Base-by-base conservation (phyloP, 2,113 vertebrate species). In the Apeltes quadracus region DNA sequence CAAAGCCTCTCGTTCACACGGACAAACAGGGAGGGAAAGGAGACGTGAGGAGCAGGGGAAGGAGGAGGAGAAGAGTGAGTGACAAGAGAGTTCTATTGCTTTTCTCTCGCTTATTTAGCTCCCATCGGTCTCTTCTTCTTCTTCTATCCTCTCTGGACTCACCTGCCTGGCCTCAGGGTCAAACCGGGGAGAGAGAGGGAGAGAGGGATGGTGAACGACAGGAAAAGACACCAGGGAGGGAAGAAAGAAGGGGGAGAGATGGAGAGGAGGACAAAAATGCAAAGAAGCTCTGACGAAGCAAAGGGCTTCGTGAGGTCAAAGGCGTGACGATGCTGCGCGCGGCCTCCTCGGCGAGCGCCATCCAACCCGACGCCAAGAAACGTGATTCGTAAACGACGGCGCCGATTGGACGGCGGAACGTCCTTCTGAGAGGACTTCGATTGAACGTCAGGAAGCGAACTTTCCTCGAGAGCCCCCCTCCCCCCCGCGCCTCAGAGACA, bases 1-100 rank as follows among this genome's bases (percentile, higher is more conserved):
- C 90, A 92, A 94, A 93, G 89, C 81, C 83, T 81, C 80, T 90
- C 83, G 90, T 88, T 90, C 87, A 77, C 83, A 71, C 84, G 71
- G 85, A 89, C 82, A 89, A 90, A 92, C 75, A 76, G 75, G 72
- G 78, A 74, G 87, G 73, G 82, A 86, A 72, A 74, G 84, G 81
- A 87, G 68, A 83, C 67, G 76, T 87, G 86, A 83, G 79, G 75
- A 69, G 79, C 29, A 56, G 66, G 32, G 78, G 36, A 32, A 76
- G 44, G 74, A 38, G 69, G 39, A 75, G 68, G 39, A 80, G 43
- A 57, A 0, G 82, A 76, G 64, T 74, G 82, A 88, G 75, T 79
- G 83, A 81, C 80, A 71, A n/a, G 69, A 81, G 75, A 83, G 54
- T 79, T 69, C 34, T 32, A 39, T 34, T 61, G 65, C 10, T 38